Conservation (phyloP, 2,888 invertebrate species). For the Phragmatobia fuliginosa region DNA sequence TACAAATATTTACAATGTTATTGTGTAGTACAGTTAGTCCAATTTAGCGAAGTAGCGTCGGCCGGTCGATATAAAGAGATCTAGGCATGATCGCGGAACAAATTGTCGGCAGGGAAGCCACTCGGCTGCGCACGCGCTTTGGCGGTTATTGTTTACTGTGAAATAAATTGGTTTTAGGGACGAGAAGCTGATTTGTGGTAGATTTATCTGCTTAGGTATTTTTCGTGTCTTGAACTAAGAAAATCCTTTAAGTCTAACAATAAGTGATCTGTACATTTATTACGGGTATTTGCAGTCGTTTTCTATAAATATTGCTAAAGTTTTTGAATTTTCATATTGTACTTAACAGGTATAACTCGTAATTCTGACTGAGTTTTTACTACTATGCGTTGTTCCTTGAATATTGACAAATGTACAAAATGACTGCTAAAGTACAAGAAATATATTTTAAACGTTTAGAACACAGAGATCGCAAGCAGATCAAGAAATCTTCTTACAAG, state of each 20-base stretch:
- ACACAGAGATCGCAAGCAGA: too few relatives aligned
- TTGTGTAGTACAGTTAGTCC: conserved; percentile 70
- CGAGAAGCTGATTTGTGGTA: not conserved
- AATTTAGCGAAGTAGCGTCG: conserved; percentile 63
- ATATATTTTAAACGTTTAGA: too few relatives aligned
- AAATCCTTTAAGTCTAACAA: not conserved
- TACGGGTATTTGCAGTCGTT: not conserved
- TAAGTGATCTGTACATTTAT: not conserved
- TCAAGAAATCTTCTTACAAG: too few relatives aligned
- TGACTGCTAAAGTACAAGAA: too few relatives aligned
- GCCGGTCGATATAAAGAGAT: conserved; percentile 64
- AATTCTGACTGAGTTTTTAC: too few relatives aligned
- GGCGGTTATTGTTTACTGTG: conserved; percentile 42
- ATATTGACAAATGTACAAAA: too few relatives aligned
- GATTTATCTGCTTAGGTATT: not conserved
- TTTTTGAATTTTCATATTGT: too few relatives aligned
- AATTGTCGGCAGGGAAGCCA: conserved; percentile 59
- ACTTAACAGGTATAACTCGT: too few relatives aligned
- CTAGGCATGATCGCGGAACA: conserved; percentile 70
- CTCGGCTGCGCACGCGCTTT: conserved; percentile 12
- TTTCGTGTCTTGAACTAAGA: not conserved
- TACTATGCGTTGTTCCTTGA: too few relatives aligned
- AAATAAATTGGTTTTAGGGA: conserved; percentile 43
- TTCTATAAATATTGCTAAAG: not conserved
- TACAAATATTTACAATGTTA: conserved; percentile 48